phyloP scores from a whole-genome alignment of 2,113 vertebrate species.

The Bubo bubo region DNA sequence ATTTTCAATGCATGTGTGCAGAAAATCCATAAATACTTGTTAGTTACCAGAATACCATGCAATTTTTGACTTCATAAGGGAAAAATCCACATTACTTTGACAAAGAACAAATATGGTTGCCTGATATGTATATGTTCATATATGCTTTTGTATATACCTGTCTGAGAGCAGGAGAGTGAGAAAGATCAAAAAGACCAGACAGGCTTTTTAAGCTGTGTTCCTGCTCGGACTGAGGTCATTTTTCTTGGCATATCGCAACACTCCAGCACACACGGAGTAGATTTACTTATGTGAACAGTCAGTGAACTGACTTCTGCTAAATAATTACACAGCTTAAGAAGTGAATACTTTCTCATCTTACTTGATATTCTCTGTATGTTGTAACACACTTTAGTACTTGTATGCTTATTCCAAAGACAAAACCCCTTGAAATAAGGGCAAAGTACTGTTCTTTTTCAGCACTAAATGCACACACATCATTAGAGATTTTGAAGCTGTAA shows the following conservation, averaged over 20 bases:
- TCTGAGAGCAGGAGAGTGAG: background rate
- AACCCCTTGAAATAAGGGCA: background rate
- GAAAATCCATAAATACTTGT: background rate
- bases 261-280: background rate
- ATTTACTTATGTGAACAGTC: background rate
- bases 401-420: background rate
- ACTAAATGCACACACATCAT: fast-evolving
- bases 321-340: background rate
- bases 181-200: background rate
- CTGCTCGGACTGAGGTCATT: background rate
- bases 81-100: background rate
- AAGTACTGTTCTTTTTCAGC: background rate
- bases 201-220: background rate
- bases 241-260: background rate
- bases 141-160: background rate
- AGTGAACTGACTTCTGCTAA: background rate
- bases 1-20: background rate
- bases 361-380: background rate
- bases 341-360: background rate
- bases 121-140: background rate
- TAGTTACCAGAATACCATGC: background rate
- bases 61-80: background rate
- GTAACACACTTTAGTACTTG: background rate
- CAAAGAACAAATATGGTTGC: background rate
- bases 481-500: background rate